Evolutionary conservation across 2,113 vertebrate genomes (phyloP).

Genomic region (Caretta caretta): DNA sequence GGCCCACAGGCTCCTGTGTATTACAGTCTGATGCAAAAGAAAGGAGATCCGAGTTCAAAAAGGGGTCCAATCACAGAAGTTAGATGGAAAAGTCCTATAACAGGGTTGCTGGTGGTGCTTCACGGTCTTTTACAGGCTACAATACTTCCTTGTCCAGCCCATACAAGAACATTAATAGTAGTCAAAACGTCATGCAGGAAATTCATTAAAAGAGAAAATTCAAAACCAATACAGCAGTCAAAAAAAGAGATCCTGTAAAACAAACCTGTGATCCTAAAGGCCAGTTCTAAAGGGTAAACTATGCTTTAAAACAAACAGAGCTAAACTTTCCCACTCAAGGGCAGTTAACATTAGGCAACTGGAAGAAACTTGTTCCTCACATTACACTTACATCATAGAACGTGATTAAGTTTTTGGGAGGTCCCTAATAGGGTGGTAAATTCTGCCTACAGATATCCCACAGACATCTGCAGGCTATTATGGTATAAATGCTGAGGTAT

Average conservation of each 20-base stretch:
- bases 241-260: not conserved
- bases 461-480: constrained; percentile 72
- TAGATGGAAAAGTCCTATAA: not conserved
- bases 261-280: not conserved
- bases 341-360: constrained; percentile 13
- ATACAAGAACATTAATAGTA: not conserved
- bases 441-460: constrained; percentile 14
- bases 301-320: not conserved
- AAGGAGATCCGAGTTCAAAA: not conserved
- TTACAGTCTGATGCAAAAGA: not conserved
- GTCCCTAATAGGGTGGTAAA: constrained; percentile 41
- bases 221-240: not conserved
- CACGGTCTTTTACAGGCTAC: not conserved
- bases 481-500: constrained; percentile 52
- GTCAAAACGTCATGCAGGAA: constrained; percentile 38
- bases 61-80: not conserved
- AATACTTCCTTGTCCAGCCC: not conserved
- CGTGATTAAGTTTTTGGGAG: not conserved
- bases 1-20: not conserved
- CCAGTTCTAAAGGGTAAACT: not conserved
- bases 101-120: not conserved
- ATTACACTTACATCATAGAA: not conserved
- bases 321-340: not conserved
- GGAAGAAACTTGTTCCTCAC: constrained; percentile 3
- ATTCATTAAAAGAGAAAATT: not conserved